Conservation (phyloP, 2,888 invertebrate genomes). For the Stenotaenia linearis region DNA sequence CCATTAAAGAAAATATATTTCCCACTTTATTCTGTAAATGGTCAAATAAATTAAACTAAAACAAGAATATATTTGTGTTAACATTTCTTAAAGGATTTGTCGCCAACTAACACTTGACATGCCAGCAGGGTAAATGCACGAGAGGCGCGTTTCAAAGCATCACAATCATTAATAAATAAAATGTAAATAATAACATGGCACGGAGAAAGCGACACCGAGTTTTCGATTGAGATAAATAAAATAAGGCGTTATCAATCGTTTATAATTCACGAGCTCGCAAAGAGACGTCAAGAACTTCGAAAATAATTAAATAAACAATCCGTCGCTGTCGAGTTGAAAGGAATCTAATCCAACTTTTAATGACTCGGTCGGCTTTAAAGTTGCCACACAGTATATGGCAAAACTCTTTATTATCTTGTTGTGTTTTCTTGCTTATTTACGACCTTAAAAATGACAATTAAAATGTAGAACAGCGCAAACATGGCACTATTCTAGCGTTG, state of each 20-base stretch:
- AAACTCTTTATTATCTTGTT: neutral
- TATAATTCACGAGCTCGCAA: too few relatives aligned
- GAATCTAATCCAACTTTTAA: neutral
- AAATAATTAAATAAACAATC: too few relatives aligned
- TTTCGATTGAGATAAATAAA: neutral
- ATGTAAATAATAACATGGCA: neutral
- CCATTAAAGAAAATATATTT: too few relatives aligned
- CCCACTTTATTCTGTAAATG: too few relatives aligned
- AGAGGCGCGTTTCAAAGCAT: neutral
- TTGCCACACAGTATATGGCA: neutral
- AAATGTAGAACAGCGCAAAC: neutral
- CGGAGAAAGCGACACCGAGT: neutral
- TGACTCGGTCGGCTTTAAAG: neutral
- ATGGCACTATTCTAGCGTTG: neutral
- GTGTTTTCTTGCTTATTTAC: neutral
- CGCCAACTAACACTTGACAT: neutral
- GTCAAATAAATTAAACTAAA: neutral
- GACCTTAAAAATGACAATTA: neutral
- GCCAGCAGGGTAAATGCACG: neutral
- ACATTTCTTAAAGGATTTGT: neutral
- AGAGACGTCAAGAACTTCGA: too few relatives aligned
- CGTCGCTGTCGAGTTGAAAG: neutral
- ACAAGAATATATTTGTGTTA: neutral
- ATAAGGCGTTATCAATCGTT: too few relatives aligned
- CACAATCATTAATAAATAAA: neutral